Base-by-base conservation (phyloP, 2,888 invertebrate species). In the Ochropleura leucogaster region DNA sequence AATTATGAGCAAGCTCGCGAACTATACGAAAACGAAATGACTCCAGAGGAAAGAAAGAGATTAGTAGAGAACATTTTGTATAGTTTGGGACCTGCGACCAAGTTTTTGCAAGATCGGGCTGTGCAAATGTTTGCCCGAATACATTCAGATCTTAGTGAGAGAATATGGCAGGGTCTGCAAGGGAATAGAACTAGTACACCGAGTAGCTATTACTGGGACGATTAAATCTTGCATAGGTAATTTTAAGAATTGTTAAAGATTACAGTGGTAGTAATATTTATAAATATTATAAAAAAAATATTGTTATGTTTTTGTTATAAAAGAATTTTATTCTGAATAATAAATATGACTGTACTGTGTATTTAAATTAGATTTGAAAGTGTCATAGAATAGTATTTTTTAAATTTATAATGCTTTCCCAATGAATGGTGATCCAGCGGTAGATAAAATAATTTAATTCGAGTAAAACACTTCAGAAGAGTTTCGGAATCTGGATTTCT, bases 1-100 rank as follows among this genome's bases (percentile, higher is more conserved):
- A 99, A 99, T 93, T 99, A 97, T 92, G 97, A 97, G 4, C 99
- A 99, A 95, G 97, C 98, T 0, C 97, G 97, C 16, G 95, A 97
- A 30, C 98, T 99, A 94, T 99, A 98, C 97, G 97, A 96, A 73
- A 97, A 98, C 88, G 98, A 92, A 77, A 90, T 99, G 91, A 97
- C 97, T 63, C 97, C 97, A n/a, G 98, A 97, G 0, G 98, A 98
- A 82, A 97, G 97, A 69, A 95, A 97, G 62, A 97, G 99, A 71
- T 94, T 99, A 72, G 97, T 98, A 0, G 95, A 97, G 65, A 99
- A 99, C 93, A 97, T 99, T 82, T 97, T 98, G 4, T 97, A 96
- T 8, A 98, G 98, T 92, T 93, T 99, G 79, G 97, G 97, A 78
- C 95, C 97, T 69, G 98, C 98, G 97, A 20, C 98, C 98, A 91